A percentile compares a stretch with the other conserved stretches of the same genome.
phyloP scores from a whole-genome alignment of 1,140 invertebrate species.

The Drosophila pallidifrons region DNA sequence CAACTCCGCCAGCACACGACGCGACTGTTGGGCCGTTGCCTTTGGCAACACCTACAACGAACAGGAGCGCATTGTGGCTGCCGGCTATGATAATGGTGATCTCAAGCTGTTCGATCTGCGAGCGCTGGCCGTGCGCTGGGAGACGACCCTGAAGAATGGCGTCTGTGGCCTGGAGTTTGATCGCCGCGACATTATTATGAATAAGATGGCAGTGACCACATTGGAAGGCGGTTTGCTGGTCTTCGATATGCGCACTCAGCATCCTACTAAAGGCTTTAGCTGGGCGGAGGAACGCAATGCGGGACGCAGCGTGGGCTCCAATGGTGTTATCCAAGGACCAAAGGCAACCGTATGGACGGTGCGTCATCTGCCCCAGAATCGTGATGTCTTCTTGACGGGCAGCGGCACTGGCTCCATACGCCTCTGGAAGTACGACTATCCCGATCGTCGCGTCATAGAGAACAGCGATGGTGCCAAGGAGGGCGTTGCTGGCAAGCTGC shows the following conservation, averaged over 20 bases:
- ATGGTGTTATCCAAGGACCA: conserved; percentile 87
- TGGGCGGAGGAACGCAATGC: conserved; percentile 89
- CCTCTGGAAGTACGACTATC: conserved; percentile 98
- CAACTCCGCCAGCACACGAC: conserved; percentile 85
- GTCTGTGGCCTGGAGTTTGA: conserved; percentile 97
- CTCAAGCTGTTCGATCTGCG: conserved; percentile 97
- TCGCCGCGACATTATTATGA: conserved; percentile 97
- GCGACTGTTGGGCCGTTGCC: conserved; percentile 95
- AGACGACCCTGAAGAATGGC: conserved; percentile 97
- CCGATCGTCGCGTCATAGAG: conserved; percentile 89
- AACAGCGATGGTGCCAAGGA: conserved; percentile 89
- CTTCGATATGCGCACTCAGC: conserved; percentile 95
- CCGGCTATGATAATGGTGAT: conserved; percentile 99
- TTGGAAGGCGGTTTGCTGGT: conserved; percentile 97
- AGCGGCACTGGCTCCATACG: conserved; percentile 94
- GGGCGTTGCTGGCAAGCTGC: conserved; percentile 91
- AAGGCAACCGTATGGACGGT: conserved; percentile 95
- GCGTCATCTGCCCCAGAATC: conserved; percentile 96
- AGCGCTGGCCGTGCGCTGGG: conserved; percentile 94
- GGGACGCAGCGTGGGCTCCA: conserved; percentile 83
- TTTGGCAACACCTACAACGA: conserved; percentile 96
- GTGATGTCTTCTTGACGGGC: conserved; percentile 96
- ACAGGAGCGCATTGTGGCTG: conserved; percentile 93
- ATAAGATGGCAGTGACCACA: conserved; percentile 96
- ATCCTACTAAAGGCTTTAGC: conserved; percentile 95